Base-by-base conservation (phyloP, 2,797 vertebrate genomes). In the Macroramphosus scolopax region DNA sequence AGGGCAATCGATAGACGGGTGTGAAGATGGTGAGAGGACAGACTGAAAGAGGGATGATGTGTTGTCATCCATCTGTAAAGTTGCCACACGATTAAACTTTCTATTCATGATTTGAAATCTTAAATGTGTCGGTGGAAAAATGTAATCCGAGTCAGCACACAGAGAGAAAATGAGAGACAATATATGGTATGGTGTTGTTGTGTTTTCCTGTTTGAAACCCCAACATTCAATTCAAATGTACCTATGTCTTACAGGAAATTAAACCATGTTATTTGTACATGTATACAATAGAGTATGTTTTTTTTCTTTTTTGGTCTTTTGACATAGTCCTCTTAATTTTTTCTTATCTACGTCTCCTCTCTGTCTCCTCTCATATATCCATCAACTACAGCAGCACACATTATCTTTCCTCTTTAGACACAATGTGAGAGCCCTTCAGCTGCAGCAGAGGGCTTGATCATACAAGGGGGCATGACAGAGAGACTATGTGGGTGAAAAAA, bases 401-500 rank as follows among this genome's bases (percentile, higher is more conserved):
- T 75, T 70, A 81, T 73, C 46, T 56, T 36, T 60, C 45, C 64
- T 80, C 69, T 81, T 83, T 80, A 81, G 71, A 81, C 64, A 42
- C 51, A 63, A 68, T 24, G 24, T 39, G 55, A 76, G 68, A 68
- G 79, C 73, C 60, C 77, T 81, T 82, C 68, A 86, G 68, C 57
- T 77, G 75, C 74, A 68, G 58, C 63, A 71, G 41, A 74, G 65
- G 70, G 69, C 81, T 78, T 82, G 80, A 82, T 78, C 76, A 66
- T 82, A 81, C 81, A 85, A 68, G 68, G 63, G 59, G 68, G 33
- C 58, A 35, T 12, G 68, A 69, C 59, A 72, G 39, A 68, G 38
- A 31, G 32, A 44, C 38, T 25, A 58, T 13, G 24, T 37, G 12
- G 36, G 55, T 38, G 50, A 38, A 39, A 48, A 34, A 60, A 45